Percentiles rank a stretch among this genome's conserved stretches.
Evolutionary conservation across 92 coral and sea anemone species (phyloP).

Genomic region (Zoanthus gigantus): DNA sequence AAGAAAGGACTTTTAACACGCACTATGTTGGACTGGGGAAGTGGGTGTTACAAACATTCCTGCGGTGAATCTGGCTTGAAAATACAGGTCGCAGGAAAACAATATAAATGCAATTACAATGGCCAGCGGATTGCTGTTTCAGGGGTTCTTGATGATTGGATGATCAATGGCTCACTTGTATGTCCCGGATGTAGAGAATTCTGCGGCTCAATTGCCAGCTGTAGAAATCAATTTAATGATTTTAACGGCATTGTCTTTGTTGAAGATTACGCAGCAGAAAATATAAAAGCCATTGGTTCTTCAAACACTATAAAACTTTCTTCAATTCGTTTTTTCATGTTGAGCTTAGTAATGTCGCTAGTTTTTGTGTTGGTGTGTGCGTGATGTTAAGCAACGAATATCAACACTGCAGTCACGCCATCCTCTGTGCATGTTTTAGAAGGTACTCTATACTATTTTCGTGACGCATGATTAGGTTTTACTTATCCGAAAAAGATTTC

Average conservation of each 20-base stretch:
- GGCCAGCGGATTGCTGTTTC: slow-evolving; percentile 82
- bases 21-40: slow-evolving; percentile 99
- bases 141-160: slow-evolving; percentile 85
- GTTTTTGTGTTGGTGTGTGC: neutral
- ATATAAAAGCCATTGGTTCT: slow-evolving; percentile 19
- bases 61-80: slow-evolving; percentile 77
- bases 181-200: slow-evolving; percentile 86
- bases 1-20: slow-evolving; percentile 85
- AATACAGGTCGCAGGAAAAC: slow-evolving; percentile 73
- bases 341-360: slow-evolving; percentile 21
- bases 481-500: too few relatives aligned
- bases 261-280: slow-evolving; percentile 24
- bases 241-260: slow-evolving; percentile 60
- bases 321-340: slow-evolving; percentile 17
- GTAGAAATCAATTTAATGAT: slow-evolving; percentile 62
- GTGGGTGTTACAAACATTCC: slow-evolving; percentile 88
- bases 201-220: slow-evolving; percentile 79
- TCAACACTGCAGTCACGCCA: too few relatives aligned
- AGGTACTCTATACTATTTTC: too few relatives aligned
- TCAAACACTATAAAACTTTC: neutral
- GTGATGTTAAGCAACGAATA: neutral
- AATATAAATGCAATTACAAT: slow-evolving; percentile 70
- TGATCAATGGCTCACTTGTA: slow-evolving; percentile 80
- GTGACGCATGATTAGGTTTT: too few relatives aligned
- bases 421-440: too few relatives aligned